Evolutionary conservation across 2,113 vertebrate species (phyloP).

Genomic region (Theristicus caerulescens): DNA sequence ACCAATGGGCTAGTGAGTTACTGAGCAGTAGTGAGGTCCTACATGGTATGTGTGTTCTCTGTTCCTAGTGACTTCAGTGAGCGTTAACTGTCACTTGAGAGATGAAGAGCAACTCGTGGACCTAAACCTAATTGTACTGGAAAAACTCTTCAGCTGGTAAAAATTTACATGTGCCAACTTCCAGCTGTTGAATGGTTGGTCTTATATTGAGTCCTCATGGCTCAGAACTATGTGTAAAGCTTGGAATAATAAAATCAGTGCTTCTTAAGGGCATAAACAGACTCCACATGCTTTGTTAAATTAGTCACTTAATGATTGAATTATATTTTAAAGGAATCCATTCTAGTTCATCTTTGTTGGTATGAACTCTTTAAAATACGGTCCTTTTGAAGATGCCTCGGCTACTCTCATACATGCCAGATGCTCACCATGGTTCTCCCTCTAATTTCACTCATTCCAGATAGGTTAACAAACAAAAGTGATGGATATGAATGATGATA

Average conservation of each 20-base stretch:
- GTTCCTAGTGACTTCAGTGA: background rate
- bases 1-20: background rate
- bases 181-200: background rate
- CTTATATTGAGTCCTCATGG: background rate
- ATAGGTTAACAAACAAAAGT: slow-evolving; percentile 43
- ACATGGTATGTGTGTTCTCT: background rate
- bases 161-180: background rate
- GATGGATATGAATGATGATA: slow-evolving; percentile 52
- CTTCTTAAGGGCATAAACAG: background rate
- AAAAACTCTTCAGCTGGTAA: slow-evolving; percentile 6
- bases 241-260: slow-evolving; percentile 30
- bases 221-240: background rate
- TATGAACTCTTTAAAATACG: background rate
- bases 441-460: slow-evolving; percentile 1
- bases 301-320: background rate
- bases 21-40: background rate
- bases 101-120: background rate
- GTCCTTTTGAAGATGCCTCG: slow-evolving; percentile 13
- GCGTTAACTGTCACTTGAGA: background rate
- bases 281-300: slow-evolving; percentile 13
- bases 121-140: background rate
- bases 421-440: background rate
- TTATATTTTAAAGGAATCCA: background rate
- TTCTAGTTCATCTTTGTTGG: background rate
- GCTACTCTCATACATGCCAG: background rate